Evolutionary conservation across 2,888 invertebrate species (phyloP), one percentile per base, ranked within the genome.

Genomic region (Caenorhabditis sp.): DNA sequence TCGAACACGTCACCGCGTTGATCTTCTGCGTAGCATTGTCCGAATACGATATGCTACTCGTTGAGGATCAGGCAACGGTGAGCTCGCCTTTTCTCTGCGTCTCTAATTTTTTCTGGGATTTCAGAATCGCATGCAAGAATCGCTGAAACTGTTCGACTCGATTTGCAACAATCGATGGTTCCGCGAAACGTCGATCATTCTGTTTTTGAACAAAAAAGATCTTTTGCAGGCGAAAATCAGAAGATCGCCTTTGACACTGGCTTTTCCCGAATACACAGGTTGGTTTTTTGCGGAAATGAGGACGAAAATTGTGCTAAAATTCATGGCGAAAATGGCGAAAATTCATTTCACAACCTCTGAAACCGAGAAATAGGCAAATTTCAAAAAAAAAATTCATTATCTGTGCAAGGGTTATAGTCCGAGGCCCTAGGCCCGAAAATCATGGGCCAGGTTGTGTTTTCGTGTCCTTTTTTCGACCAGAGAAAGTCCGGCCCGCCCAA

Each of bases 81-180:
- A 17, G 19, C 17, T 10, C 43, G 10, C 14, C 14, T 43, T 43
- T 43, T 43, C 43, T 43, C 17, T 43, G 31, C 31, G 31, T 31
- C 4, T 31, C 31, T 31, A n/a, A n/a, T n/a, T n/a, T n/a, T n/a
- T n/a, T n/a, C n/a, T n/a, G n/a, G n/a, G n/a, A n/a, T 50, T 74
- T 19, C 53, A 75, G 75, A 75, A 75, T 54, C 70, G 75, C 54
- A 66, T 75, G 66, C 61, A 58, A 23, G 75, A 75, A 65, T 70
- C 70, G 12, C 62, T 75, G 64, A 70, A 67, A 53, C 36, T 75
- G 23, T 75, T 67, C 62, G 70, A 70, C 54, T 70, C 70, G 50
- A 70, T 70, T 49, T 70, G 70, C 66, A 70, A 70, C 66, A 70
- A 70, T 50, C 64, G 64, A 50, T 65, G 64, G 62, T 75, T 75